Evolutionary conservation across 1,140 invertebrate genomes (phyloP).

Genomic region (Diploscapter pachys): DNA sequence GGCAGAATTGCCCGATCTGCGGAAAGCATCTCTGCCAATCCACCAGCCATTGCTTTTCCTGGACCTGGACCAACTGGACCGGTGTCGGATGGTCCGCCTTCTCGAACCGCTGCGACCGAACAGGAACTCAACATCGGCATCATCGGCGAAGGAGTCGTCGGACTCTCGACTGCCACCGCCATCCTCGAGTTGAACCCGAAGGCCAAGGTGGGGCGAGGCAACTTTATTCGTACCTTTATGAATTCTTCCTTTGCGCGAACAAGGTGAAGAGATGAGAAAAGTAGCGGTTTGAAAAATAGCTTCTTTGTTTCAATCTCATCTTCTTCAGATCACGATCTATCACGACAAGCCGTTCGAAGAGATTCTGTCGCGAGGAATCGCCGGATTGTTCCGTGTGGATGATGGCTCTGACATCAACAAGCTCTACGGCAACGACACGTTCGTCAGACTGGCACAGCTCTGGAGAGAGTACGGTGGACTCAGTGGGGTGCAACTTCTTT

Average conservation of each 20-base stretch:
- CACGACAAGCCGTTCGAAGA: constrained; percentile 23
- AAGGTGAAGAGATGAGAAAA: too few species aligned
- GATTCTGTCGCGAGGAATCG: constrained; percentile 18
- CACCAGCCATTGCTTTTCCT: too few species aligned
- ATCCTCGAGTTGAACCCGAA: constrained; percentile 62
- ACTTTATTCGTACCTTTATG: too few species aligned
- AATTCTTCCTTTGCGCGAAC: too few species aligned
- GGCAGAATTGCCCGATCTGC: too few species aligned
- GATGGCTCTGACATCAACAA: constrained; percentile 26
- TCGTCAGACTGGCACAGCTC: constrained; percentile 25
- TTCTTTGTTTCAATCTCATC: not conserved
- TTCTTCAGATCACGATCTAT: constrained; percentile 13
- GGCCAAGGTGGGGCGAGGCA: constrained; percentile 43
- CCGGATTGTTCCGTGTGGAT: constrained; percentile 37
- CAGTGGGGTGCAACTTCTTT: constrained; percentile 35
- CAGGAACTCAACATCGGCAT: constrained; percentile 61
- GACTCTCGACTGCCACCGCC: constrained; percentile 65
- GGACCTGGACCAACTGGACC: too few species aligned
- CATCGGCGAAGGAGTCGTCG: constrained; percentile 69
- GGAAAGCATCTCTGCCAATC: too few species aligned
- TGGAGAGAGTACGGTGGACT: constrained; percentile 34
- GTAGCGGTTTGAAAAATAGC: not conserved
- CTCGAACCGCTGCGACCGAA: too few species aligned
- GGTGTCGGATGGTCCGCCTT: too few species aligned
- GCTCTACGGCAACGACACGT: constrained; percentile 32